These are phyloP conservation scores for Volucella inflata DNA, from an alignment of 2,888 invertebrate species.

Conservation along the genomic window DNA sequence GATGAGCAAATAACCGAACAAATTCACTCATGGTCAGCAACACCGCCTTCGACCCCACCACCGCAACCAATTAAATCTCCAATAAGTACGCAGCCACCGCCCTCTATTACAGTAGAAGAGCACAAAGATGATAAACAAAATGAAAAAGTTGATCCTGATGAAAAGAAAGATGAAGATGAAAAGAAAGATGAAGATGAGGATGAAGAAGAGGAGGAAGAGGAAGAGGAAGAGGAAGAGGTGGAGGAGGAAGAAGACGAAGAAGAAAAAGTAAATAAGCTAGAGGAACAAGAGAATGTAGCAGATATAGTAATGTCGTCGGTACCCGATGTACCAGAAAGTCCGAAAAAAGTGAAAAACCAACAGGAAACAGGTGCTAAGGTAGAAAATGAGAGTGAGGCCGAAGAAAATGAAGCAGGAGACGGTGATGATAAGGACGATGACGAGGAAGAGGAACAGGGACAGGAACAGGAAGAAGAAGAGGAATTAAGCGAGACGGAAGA, in stretches of 20 bases:
- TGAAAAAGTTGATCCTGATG: slow-evolving; percentile 5
- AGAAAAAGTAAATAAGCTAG: slow-evolving; percentile 31
- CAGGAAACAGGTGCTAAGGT: slow-evolving; percentile 37
- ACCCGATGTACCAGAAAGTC: slow-evolving; percentile 20
- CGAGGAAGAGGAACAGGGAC: slow-evolving; percentile 40
- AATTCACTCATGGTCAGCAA: slow-evolving; percentile 74
- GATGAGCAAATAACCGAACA: slow-evolving; percentile 66
- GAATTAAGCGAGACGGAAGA: slow-evolving; percentile 49
- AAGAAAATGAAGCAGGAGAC: slow-evolving; percentile 48
- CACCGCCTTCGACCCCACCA: slow-evolving; percentile 64
- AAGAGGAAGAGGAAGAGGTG: slow-evolving; percentile 18
- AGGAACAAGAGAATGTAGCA: slow-evolving; percentile 13
- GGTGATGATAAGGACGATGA: slow-evolving; percentile 41
- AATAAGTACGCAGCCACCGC: slow-evolving; percentile 80
- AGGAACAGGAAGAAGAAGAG: slow-evolving; percentile 43
- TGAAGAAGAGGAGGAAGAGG: slow-evolving; percentile 46
- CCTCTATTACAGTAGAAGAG: slow-evolving; percentile 75
- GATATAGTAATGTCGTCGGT: slow-evolving; percentile 21
- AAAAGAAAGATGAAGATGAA: slow-evolving; percentile 30
- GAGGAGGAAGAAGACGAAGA: slow-evolving; percentile 38
- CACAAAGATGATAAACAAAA: slow-evolving; percentile 78
- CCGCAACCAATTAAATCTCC: slow-evolving; percentile 72
- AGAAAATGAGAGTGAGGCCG: background rate
- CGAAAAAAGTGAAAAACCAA: slow-evolving; percentile 11
- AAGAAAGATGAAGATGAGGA: slow-evolving; percentile 30